These are phyloP conservation scores for Drosophila mimetica DNA, from an alignment of 2,888 invertebrate genomes.

Conservation along the genomic window DNA sequence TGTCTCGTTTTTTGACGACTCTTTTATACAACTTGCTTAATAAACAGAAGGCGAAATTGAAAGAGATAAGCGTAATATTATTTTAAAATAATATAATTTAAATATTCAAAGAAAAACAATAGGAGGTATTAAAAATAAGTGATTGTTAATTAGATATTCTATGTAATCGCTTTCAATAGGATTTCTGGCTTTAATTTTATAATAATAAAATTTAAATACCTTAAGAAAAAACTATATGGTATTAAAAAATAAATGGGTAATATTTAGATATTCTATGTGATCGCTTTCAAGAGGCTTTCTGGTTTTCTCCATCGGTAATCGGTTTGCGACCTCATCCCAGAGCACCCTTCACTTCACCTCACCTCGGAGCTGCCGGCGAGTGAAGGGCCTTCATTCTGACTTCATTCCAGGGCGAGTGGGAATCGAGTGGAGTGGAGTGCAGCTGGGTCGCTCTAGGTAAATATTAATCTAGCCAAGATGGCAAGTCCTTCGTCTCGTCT, in stretches of 20 bases:
- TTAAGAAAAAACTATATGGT: no score
- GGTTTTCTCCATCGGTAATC: background rate
- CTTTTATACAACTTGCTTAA: no score
- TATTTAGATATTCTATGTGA: background rate
- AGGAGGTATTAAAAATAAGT: no score
- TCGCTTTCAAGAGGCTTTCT: background rate
- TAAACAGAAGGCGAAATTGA: no score
- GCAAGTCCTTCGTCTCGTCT: conserved; percentile 12
- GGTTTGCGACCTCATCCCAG: background rate
- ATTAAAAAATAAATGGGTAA: no score
- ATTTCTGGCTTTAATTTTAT: no score
- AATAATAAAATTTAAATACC: no score
- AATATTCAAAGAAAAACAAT: no score
- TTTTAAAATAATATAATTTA: no score
- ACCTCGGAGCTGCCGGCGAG: background rate
- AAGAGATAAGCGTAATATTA: no score
- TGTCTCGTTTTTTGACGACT: no score
- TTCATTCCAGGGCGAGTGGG: background rate
- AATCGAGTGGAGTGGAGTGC: background rate
- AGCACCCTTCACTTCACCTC: background rate
- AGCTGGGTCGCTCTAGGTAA: conserved; percentile 18
- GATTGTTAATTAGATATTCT: background rate
- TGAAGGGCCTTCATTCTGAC: background rate
- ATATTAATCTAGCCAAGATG: conserved; percentile 44
- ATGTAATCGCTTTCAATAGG: background rate